Percentiles rank a stretch among this genome's conserved stretches.
Evolutionary conservation across 2,113 vertebrate genomes (phyloP).

Genomic region (Dasyornis broadbenti): DNA sequence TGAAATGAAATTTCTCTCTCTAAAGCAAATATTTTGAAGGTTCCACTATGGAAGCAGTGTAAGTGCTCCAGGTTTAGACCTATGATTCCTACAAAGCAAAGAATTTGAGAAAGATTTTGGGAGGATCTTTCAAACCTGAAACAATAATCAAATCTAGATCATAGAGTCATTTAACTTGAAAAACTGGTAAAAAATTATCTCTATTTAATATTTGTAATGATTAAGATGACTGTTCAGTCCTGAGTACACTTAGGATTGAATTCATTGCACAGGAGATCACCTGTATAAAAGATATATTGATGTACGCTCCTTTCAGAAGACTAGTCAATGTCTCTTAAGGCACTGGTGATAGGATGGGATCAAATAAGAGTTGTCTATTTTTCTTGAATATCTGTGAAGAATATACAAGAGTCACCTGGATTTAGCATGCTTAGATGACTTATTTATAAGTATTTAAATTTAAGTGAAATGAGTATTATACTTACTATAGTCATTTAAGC

Average conservation of each 20-base stretch:
- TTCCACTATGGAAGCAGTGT: background rate
- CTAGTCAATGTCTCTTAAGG: background rate
- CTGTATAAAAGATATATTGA: background rate
- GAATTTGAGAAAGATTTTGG: background rate
- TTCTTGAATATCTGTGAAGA: background rate
- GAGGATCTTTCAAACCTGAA: background rate
- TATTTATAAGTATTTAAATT: background rate
- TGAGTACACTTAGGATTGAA: background rate
- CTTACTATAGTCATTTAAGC: background rate
- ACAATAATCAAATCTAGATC: background rate
- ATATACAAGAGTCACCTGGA: background rate
- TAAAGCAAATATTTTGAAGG: background rate
- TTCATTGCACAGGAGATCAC: background rate
- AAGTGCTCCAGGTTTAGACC: background rate
- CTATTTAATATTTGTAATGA: background rate
- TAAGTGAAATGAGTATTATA: background rate
- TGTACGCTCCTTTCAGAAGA: background rate
- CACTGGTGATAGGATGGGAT: background rate
- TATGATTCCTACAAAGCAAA: background rate
- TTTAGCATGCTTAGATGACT: background rate
- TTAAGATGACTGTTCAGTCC: background rate
- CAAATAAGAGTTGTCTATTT: background rate
- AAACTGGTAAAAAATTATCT: background rate
- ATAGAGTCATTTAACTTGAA: background rate
- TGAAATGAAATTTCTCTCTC: background rate